Percentiles rank a stretch among this genome's conserved stretches.
phyloP scores from a whole-genome alignment of 2,113 vertebrate species.

The Clarias macrocephalus region DNA sequence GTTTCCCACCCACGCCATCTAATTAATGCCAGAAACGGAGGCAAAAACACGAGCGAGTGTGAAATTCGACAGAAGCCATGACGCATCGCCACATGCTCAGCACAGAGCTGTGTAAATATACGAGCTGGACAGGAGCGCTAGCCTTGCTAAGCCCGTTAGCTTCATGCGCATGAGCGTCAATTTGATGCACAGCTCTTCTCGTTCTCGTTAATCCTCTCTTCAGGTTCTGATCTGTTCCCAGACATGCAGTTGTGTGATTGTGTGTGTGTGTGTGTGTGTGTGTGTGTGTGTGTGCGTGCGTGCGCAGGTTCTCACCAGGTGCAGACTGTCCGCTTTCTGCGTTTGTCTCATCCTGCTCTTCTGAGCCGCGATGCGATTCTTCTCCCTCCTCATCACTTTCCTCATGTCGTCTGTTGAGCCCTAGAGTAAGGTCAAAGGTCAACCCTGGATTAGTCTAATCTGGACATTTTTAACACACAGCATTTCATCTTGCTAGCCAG shows the following conservation, averaged over 20 bases:
- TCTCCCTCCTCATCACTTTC: slow-evolving; percentile 93
- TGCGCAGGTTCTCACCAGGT: slow-evolving; percentile 82
- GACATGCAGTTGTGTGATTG: not conserved
- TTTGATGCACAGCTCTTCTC: not conserved
- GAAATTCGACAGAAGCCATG: slow-evolving; percentile 74
- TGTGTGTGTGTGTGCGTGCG: not conserved
- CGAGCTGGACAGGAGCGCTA: slow-evolving; percentile 35
- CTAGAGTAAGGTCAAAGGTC: slow-evolving; percentile 65
- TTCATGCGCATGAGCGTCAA: not conserved
- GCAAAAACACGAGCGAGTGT: slow-evolving; percentile 69
- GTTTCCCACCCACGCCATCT: slow-evolving; percentile 68
- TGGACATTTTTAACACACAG: not conserved
- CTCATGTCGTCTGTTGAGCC: slow-evolving; percentile 89
- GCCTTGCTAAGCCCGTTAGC: slow-evolving; percentile 15
- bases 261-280: slow-evolving; percentile 12
- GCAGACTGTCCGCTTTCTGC: slow-evolving; percentile 92
- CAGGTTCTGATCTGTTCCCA: slow-evolving; percentile 13
- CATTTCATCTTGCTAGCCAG: not conserved
- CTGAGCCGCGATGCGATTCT: slow-evolving; percentile 96
- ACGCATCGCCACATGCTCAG: slow-evolving; percentile 77
- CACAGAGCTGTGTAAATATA: slow-evolving; percentile 63
- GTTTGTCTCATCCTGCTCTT: slow-evolving; percentile 97
- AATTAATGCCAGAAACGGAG: slow-evolving; percentile 74
- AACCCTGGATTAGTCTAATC: not conserved
- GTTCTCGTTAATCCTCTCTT: not conserved